These are phyloP conservation scores for Clarias fuscus DNA, from an alignment of 2,797 vertebrate genomes.

Conservation along the genomic window DNA sequence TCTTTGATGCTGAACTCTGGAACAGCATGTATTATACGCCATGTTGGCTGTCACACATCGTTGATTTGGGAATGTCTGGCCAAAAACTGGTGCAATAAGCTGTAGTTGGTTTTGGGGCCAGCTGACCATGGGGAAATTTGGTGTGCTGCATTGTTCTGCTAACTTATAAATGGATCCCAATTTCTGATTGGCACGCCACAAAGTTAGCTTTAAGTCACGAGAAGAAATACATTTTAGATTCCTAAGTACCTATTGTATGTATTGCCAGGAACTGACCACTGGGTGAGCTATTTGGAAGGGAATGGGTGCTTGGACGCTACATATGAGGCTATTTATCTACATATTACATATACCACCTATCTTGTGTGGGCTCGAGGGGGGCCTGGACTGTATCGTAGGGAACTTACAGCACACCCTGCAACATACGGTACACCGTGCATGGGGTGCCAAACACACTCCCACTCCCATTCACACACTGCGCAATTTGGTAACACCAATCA, in stretches of 20 bases:
- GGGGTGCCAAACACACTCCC: too few species aligned
- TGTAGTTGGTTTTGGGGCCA: background rate
- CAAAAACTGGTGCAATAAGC: background rate
- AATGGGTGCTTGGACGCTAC: background rate
- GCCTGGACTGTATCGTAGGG: too few species aligned
- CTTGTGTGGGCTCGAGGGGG: too few species aligned
- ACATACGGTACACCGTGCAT: too few species aligned
- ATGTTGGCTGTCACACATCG: conserved; percentile 16
- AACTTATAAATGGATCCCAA: background rate
- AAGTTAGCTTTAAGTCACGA: too few species aligned
- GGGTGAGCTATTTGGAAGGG: background rate
- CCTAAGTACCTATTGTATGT: background rate
- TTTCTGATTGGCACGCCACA: background rate
- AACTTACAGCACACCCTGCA: too few species aligned
- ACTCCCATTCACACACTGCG: too few species aligned
- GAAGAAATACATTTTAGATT: too few species aligned
- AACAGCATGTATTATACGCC: conserved; percentile 1
- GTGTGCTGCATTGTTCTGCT: background rate
- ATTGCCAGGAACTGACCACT: background rate
- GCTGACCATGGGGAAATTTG: background rate
- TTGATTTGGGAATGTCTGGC: background rate
- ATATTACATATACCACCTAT: too few species aligned
- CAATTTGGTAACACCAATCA: too few species aligned
- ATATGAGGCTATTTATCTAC: background rate
- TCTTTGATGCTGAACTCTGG: conserved; percentile 39